phyloP scores from a whole-genome alignment of 2,113 vertebrate genomes.

The Myocastor coypus region DNA sequence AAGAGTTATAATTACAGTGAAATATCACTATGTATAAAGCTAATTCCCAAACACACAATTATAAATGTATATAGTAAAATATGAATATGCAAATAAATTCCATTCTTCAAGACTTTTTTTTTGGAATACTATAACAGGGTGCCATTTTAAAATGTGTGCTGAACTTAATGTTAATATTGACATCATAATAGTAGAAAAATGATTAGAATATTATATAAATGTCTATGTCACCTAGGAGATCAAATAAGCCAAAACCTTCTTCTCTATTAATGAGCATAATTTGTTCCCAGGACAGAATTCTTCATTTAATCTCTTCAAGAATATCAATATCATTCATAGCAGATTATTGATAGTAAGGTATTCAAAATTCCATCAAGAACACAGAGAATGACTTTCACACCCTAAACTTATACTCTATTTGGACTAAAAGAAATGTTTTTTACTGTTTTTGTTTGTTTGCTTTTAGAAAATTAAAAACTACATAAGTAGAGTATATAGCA shows the following conservation, averaged over 20 bases:
- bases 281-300: constrained; percentile 67
- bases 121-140: not conserved
- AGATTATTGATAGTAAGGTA: constrained; percentile 47
- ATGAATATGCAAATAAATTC: not conserved
- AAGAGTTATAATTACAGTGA: not conserved
- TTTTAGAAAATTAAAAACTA: not conserved
- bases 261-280: constrained; percentile 67
- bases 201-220: not conserved
- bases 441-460: not conserved
- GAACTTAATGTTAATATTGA: constrained; percentile 53
- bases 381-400: constrained; percentile 49
- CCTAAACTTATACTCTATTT: not conserved
- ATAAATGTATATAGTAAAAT: not conserved
- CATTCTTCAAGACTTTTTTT: not conserved
- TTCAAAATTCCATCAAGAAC: not conserved
- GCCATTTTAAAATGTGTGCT: not conserved
- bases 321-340: constrained; percentile 40
- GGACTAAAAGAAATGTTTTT: constrained; percentile 3
- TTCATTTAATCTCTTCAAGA: constrained; percentile 61
- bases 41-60: not conserved
- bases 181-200: constrained; percentile 27
- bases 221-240: not conserved
- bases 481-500: not conserved
- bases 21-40: not conserved
- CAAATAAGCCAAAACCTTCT: constrained; percentile 54